phyloP scores from a whole-genome alignment of 2,797 vertebrate species.

The Karalla daura region DNA sequence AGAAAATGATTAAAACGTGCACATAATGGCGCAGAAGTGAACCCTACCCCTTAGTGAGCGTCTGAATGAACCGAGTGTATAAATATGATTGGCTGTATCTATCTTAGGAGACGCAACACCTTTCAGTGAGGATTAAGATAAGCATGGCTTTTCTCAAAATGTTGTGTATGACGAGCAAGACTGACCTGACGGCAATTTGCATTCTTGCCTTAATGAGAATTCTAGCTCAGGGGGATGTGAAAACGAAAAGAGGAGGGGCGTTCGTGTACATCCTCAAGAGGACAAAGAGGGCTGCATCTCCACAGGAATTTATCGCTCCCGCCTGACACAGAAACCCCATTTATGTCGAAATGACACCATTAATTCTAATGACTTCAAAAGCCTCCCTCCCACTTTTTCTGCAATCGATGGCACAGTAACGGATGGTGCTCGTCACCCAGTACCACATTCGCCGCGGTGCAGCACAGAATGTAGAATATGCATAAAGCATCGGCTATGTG shows the following conservation, averaged over 20 bases:
- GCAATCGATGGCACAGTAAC: conserved; percentile 65
- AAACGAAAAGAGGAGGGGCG: conserved; percentile 37
- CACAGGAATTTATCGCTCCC: conserved; percentile 57
- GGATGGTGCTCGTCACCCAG: conserved; percentile 56
- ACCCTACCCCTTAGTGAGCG: conserved; percentile 5
- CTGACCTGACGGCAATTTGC: conserved; percentile 41
- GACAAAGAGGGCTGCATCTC: conserved; percentile 52
- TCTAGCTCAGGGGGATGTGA: conserved; percentile 33
- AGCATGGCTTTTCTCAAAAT: conserved; percentile 6
- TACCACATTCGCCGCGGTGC: conserved; percentile 40
- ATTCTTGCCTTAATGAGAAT: conserved; percentile 63
- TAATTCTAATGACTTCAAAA: conserved; percentile 76
- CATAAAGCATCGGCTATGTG: conserved; percentile 37
- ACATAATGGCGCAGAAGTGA: conserved; percentile 16
- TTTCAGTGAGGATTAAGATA: conserved; percentile 18
- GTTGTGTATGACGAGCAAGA: conserved; percentile 37
- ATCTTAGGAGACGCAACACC: conserved; percentile 5
- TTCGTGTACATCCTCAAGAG: conserved; percentile 52
- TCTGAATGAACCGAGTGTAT: conserved; percentile 4
- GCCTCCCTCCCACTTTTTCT: conserved; percentile 50
- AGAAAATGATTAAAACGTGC: conserved; percentile 24
- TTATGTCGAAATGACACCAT: conserved; percentile 79
- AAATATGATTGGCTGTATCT: conserved; percentile 19
- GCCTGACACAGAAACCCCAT: conserved; percentile 76
- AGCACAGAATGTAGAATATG: conserved; percentile 48